Conservation (phyloP, 2,113 vertebrate genomes). For the Atrichornis clamosus region DNA sequence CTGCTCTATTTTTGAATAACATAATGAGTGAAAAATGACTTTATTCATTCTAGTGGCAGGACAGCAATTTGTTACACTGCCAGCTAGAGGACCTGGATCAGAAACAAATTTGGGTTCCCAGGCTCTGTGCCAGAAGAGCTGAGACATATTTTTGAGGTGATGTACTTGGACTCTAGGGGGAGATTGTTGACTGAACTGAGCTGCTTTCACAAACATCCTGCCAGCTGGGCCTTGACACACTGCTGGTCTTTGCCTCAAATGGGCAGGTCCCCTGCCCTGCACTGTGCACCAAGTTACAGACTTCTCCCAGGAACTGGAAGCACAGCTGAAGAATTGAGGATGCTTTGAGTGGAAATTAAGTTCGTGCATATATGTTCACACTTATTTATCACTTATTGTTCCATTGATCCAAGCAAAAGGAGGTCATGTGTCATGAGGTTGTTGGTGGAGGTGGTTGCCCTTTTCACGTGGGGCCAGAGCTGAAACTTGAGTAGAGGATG, state of each 20-base stretch:
- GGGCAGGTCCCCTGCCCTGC: background rate
- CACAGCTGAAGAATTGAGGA: background rate
- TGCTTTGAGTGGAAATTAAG: background rate
- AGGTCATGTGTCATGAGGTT: background rate
- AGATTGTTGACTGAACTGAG: constrained; percentile 12
- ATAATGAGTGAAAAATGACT: constrained; percentile 52
- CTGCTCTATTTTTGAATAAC: constrained; percentile 46
- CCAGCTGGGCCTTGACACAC: background rate
- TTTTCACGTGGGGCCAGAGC: background rate
- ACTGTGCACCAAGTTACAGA: rapidly evolving
- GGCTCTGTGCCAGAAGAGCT: constrained; percentile 27
- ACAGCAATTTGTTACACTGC: constrained; percentile 14
- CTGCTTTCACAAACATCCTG: constrained; percentile 45
- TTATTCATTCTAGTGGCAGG: constrained; percentile 25
- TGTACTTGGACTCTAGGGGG: constrained; percentile 31
- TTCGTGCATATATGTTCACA: background rate
- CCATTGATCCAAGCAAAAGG: background rate
- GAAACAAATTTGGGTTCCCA: constrained; percentile 60
- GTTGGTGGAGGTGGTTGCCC: background rate
- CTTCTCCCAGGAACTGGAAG: background rate
- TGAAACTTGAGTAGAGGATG: background rate
- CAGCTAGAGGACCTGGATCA: constrained; percentile 52
- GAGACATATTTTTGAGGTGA: constrained; percentile 65
- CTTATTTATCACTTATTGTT: background rate
- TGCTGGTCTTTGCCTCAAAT: background rate